A percentile compares a stretch with the other conserved stretches of the same genome.
Evolutionary conservation across 2,797 vertebrate genomes (phyloP).

Genomic region (Aulostomus chinensis): DNA sequence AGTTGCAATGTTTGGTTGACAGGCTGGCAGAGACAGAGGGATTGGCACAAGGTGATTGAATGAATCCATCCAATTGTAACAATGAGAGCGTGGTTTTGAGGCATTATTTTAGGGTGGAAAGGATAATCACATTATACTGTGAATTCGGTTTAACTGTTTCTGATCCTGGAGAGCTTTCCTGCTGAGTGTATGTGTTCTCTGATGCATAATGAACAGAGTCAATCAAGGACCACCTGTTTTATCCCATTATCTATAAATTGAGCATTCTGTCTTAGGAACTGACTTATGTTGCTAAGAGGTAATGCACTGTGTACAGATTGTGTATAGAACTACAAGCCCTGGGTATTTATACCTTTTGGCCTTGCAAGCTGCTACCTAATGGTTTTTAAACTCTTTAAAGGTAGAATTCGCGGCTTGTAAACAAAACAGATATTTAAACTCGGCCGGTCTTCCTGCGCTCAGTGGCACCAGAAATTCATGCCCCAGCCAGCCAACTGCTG

Average conservation of each 20-base stretch:
- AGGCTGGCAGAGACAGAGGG: constrained; percentile 35
- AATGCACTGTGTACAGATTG: too few relatives aligned
- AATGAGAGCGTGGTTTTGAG: constrained; percentile 27
- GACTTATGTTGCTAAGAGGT: too few relatives aligned
- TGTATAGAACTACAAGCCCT: too few relatives aligned
- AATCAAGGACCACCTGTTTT: constrained; percentile 6
- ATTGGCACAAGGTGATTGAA: constrained; percentile 37
- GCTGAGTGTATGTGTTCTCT: not conserved
- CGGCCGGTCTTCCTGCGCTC: too few relatives aligned
- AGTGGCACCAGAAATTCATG: too few relatives aligned
- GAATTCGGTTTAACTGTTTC: constrained; percentile 23
- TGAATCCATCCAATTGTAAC: constrained; percentile 28
- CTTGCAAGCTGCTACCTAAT: too few relatives aligned
- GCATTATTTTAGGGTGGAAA: constrained; percentile 22
- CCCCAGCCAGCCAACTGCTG: too few relatives aligned
- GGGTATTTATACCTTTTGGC: too few relatives aligned
- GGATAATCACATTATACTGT: constrained; percentile 15
- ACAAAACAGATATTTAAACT: too few relatives aligned
- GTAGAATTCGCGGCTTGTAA: too few relatives aligned
- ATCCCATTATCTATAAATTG: not conserved
- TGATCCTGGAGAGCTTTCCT: constrained; percentile 1
- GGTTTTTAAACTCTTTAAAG: too few relatives aligned
- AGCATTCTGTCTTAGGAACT: too few relatives aligned
- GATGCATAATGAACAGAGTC: not conserved
- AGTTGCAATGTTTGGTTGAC: constrained; percentile 28